Percentiles rank a stretch among this genome's conserved stretches.
phyloP scores from a whole-genome alignment of 2,888 invertebrate species.

The Andrena flavipes region DNA sequence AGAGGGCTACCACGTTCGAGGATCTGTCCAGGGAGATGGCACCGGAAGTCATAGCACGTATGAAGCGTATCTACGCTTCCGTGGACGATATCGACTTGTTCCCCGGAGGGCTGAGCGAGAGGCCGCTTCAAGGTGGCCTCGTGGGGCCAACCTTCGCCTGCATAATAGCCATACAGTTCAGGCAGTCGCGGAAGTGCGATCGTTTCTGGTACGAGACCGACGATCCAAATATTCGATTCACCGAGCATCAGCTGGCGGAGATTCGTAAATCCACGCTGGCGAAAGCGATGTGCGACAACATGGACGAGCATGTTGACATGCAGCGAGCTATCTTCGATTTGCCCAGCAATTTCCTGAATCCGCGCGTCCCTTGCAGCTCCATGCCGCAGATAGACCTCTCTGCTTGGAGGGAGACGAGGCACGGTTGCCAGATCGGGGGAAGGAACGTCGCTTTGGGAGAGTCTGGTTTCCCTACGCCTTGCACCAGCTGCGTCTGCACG shows the following conservation, averaged over 20 bases:
- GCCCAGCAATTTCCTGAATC: slow-evolving; percentile 96
- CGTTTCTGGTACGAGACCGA: slow-evolving; percentile 98
- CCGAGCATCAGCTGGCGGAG: slow-evolving; percentile 94
- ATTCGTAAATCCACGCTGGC: slow-evolving; percentile 94
- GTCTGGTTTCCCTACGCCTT: slow-evolving; percentile 95
- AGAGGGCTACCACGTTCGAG: slow-evolving; percentile 93
- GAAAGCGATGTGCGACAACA: slow-evolving; percentile 95
- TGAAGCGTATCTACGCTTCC: slow-evolving; percentile 93
- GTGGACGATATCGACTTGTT: slow-evolving; percentile 99
- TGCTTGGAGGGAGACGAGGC: slow-evolving; percentile 93
- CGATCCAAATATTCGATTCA: slow-evolving; percentile 91
- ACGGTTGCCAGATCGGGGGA: slow-evolving; percentile 93
- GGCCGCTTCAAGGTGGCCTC: slow-evolving; percentile 94
- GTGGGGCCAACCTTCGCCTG: slow-evolving; percentile 98
- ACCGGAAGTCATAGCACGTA: slow-evolving; percentile 91
- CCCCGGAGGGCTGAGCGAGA: slow-evolving; percentile 96
- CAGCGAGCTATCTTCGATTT: slow-evolving; percentile 96
- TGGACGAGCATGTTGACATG: slow-evolving; percentile 93
- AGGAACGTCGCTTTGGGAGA: slow-evolving; percentile 92
- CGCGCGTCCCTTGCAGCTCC: slow-evolving; percentile 93
- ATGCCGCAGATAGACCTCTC: slow-evolving; percentile 92
- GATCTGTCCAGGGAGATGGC: slow-evolving; percentile 95
- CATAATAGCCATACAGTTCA: slow-evolving; percentile 97
- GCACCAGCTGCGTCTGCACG: slow-evolving; percentile 95
- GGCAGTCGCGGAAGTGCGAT: slow-evolving; percentile 96